phyloP scores from a whole-genome alignment of 92 coral and sea anemone genomes.

The Epizoanthus stellaris region DNA sequence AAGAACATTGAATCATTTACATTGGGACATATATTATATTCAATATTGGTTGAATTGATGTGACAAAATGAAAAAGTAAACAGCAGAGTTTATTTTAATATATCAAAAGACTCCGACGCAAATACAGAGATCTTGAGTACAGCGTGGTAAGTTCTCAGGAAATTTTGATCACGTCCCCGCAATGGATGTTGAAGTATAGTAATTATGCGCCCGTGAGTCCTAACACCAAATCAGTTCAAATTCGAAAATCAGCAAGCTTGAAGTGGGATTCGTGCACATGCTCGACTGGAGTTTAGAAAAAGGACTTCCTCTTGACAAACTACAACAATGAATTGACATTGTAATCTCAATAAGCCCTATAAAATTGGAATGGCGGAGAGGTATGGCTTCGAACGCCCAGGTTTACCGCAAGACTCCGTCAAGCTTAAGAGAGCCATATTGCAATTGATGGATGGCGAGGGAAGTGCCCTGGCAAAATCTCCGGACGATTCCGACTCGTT shows the following conservation, averaged over 20 bases:
- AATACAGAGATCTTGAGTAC: neutral
- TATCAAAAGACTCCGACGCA: neutral
- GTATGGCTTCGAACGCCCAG: conserved; percentile 6
- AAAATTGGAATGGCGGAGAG: conserved; percentile 22
- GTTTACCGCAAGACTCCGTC: neutral
- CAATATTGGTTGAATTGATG: conserved; percentile 1
- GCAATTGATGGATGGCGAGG: neutral
- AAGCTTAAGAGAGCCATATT: conserved; percentile 14
- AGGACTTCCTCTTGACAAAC: neutral
- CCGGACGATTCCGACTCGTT: conserved; percentile 20
- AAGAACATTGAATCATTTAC: too few species aligned
- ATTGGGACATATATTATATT: neutral
- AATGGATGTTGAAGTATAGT: too few species aligned
- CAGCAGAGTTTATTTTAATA: conserved; percentile 7
- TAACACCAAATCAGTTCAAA: too few species aligned
- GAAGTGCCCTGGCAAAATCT: neutral
- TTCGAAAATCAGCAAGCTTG: neutral
- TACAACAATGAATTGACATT: neutral
- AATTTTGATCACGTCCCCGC: neutral
- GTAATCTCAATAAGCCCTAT: neutral
- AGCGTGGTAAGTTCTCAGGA: neutral
- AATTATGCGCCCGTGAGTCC: too few species aligned
- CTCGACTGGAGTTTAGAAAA: neutral
- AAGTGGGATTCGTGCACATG: neutral
- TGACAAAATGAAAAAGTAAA: conserved; percentile 27